Evolutionary conservation across 30 jellyfish, hydroid and myxozoan genomes (phyloP), one percentile per base, ranked within the genome.

Genomic region (Chrysaora quinquecirrha): DNA sequence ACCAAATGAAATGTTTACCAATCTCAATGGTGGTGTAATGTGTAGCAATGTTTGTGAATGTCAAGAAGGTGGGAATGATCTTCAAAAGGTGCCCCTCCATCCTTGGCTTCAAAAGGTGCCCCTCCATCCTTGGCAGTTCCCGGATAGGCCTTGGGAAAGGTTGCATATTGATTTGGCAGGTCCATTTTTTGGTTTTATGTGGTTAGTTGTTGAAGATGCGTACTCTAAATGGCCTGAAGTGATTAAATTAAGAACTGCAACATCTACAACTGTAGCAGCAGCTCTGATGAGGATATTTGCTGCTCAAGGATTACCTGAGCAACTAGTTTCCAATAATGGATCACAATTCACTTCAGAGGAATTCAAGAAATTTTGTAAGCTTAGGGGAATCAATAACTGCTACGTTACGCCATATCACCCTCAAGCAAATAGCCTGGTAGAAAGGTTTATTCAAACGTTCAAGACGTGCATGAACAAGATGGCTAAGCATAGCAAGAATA

Each of bases 131-230:
- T 43, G 58, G 58, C 82, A 61, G 89, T 78, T 50, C 27, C 89
- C 82, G 30, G 82, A 35, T 25, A 78, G 82, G 82, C 73, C 89
- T 32, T 78, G 89, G 89, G 69, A 76, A 76, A 60, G 88, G 79
- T 62, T 54, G 56, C 88, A 76, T 34, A 76, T 76, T 60, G 88
- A 61, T 78, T 35, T 78, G 27, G 82, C 82, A 78, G 89, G 89
- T 61, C 89, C 89, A 78, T 78, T 18, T 64, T 64, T 64, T 78
- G 81, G 82, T 34, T 78, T 62, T 33, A 78, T 78, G 89, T 78
- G 89, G 89, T 43, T 78, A 61, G 89, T 78, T 78, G 89, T 78
- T 32, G 89, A 78, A 61, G 89, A 78, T 65, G 73, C 73, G 3
- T 78, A 34, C 82, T 65, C 85, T 38, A 65, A 65, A 64, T 81